phyloP scores from a whole-genome alignment of 2,113 vertebrate genomes.

The Hydrochoerus hydrochaeris region DNA sequence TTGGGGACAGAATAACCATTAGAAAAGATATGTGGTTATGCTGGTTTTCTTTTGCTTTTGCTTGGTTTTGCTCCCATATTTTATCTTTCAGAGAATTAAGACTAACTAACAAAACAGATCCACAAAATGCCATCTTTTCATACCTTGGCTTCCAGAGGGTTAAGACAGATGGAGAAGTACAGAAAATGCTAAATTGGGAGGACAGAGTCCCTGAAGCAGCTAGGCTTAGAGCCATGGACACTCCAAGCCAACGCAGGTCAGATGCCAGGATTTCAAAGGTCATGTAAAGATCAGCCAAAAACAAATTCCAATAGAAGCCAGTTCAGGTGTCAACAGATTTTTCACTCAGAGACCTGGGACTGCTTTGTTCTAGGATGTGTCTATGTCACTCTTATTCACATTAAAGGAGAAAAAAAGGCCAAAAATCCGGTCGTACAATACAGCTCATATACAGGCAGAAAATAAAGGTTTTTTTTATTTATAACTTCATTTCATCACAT shows the following conservation, averaged over 20 bases:
- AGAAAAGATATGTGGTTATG: background rate
- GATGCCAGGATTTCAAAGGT: conserved; percentile 83
- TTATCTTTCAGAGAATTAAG: background rate
- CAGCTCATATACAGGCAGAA: background rate
- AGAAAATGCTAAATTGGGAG: conserved; percentile 62
- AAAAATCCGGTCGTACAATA: background rate
- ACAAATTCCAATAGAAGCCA: conserved; percentile 76
- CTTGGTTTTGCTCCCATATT: background rate
- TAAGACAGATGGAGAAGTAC: conserved; percentile 65
- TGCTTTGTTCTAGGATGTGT: conserved; percentile 55
- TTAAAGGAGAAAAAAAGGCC: background rate
- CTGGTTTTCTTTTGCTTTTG: background rate
- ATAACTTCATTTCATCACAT: background rate
- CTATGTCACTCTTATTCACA: conserved; percentile 32
- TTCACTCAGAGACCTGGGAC: conserved; percentile 36
- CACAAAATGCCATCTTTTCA: conserved; percentile 34
- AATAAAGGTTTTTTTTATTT: background rate
- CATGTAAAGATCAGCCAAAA: conserved; percentile 81
- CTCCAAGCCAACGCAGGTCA: conserved; percentile 63
- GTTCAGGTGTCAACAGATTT: conserved; percentile 77
- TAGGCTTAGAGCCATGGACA: conserved; percentile 57
- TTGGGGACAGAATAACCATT: background rate
- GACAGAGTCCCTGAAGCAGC: conserved; percentile 64
- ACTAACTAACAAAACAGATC: background rate
- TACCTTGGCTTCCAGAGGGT: conserved; percentile 66